phyloP scores from a whole-genome alignment of 2,888 invertebrate genomes.

The Saturnia japonica region DNA sequence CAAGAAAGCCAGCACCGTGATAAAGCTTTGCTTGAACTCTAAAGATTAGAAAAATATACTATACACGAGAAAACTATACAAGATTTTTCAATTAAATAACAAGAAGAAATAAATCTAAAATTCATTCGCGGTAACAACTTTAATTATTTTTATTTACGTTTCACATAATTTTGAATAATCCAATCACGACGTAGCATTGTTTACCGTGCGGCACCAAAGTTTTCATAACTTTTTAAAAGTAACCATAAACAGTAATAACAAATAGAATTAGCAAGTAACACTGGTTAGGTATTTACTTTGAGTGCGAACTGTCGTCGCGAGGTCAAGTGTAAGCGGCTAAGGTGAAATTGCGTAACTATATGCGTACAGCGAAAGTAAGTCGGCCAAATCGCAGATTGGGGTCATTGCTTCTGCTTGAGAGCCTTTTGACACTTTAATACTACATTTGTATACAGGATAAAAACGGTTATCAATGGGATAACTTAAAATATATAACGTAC shows the following conservation, averaged over 20 bases:
- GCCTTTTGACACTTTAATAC: slow-evolving; percentile 36
- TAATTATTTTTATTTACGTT: too few relatives aligned
- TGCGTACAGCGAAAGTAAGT: slow-evolving; percentile 67
- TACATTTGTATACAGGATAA: not conserved
- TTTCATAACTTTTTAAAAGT: not conserved
- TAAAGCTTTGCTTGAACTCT: too few relatives aligned
- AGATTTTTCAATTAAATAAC: too few relatives aligned
- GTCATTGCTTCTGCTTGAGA: slow-evolving; percentile 73
- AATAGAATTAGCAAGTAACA: not conserved
- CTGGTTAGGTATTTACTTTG: slow-evolving; percentile 32
- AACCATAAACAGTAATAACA: not conserved
- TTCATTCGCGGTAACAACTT: too few relatives aligned
- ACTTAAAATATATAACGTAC: not conserved
- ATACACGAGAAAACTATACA: too few relatives aligned
- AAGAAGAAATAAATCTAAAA: too few relatives aligned
- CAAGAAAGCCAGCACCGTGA: too few relatives aligned
- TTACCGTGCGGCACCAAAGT: not conserved
- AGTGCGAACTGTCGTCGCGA: slow-evolving; percentile 49
- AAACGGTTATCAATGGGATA: not conserved
- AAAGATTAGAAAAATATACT: too few relatives aligned
- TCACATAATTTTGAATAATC: too few relatives aligned
- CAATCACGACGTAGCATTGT: too few relatives aligned
- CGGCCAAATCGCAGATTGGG: slow-evolving; percentile 72
- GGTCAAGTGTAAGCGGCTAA: slow-evolving; percentile 80
- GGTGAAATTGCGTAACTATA: slow-evolving; percentile 71